Evolutionary conservation across 2,888 invertebrate species (phyloP).

Genomic region (Barypeithes pellucidus): DNA sequence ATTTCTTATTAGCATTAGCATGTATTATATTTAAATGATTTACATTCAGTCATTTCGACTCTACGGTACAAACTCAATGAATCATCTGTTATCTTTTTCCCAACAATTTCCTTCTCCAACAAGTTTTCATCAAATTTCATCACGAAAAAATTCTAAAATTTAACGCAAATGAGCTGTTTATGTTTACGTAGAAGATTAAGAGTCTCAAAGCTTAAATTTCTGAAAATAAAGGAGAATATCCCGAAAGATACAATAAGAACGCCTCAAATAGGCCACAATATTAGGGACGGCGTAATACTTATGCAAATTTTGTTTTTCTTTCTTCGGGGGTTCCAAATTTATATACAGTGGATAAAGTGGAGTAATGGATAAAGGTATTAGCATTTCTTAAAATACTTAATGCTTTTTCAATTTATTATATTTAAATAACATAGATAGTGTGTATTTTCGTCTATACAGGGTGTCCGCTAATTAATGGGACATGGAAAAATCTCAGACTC

Average conservation of each 20-base stretch:
- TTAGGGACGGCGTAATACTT: slow-evolving; percentile 8
- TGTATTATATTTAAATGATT: too few species aligned
- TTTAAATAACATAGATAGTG: neutral
- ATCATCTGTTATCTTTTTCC: neutral
- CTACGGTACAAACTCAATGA: neutral
- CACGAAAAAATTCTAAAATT: slow-evolving; percentile 19
- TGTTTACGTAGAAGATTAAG: slow-evolving; percentile 17
- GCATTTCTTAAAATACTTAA: neutral
- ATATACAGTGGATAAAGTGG: slow-evolving; percentile 10
- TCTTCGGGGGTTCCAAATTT: slow-evolving; percentile 3
- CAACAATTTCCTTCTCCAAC: neutral
- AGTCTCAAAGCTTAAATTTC: slow-evolving; percentile 12
- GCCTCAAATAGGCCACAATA: slow-evolving; percentile 12
- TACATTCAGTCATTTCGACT: too few species aligned
- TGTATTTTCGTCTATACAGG: neutral
- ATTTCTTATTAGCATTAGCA: too few species aligned
- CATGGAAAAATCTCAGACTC: too few species aligned
- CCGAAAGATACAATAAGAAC: slow-evolving; percentile 15
- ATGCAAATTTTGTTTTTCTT: slow-evolving; percentile 19
- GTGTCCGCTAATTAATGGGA: too few species aligned
- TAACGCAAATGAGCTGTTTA: slow-evolving; percentile 13
- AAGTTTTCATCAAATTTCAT: slow-evolving; percentile 12
- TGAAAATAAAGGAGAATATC: slow-evolving; percentile 10
- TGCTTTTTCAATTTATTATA: neutral
- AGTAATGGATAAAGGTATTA: slow-evolving; percentile 1